Conservation (phyloP, 2,113 vertebrate species). For the Tringa solitaria region DNA sequence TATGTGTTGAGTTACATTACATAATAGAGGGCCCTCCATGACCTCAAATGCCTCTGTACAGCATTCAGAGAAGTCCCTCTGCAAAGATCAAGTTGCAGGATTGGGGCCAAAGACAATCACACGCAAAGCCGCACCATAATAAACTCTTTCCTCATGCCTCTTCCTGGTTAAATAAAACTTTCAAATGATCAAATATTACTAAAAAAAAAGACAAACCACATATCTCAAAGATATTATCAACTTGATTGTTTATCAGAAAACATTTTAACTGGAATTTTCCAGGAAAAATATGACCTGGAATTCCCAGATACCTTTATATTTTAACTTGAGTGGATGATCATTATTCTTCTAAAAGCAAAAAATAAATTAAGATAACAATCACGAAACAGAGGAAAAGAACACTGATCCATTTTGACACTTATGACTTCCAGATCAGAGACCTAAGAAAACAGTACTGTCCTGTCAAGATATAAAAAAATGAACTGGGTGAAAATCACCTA, state of each 20-base stretch:
- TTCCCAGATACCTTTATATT: neutral
- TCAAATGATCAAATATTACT: neutral
- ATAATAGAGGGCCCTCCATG: neutral
- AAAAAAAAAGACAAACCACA: neutral
- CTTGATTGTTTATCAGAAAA: neutral
- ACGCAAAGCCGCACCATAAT: neutral
- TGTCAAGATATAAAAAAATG: neutral
- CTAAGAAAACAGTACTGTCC: neutral
- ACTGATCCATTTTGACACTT: constrained; percentile 9
- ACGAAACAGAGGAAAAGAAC: neutral
- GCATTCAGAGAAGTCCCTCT: neutral
- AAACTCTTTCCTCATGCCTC: neutral
- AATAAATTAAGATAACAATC: neutral
- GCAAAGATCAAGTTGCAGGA: neutral
- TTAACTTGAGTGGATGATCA: neutral
- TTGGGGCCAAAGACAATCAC: neutral
- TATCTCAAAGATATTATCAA: neutral
- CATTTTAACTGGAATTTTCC: neutral
- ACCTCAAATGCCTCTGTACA: neutral
- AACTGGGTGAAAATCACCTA: neutral
- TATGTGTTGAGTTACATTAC: neutral
- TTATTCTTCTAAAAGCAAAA: neutral
- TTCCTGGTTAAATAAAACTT: neutral
- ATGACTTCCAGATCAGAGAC: neutral
- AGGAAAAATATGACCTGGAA: neutral